phyloP scores from a whole-genome alignment of 2,888 invertebrate genomes.

The Plemyria rubiginata region DNA sequence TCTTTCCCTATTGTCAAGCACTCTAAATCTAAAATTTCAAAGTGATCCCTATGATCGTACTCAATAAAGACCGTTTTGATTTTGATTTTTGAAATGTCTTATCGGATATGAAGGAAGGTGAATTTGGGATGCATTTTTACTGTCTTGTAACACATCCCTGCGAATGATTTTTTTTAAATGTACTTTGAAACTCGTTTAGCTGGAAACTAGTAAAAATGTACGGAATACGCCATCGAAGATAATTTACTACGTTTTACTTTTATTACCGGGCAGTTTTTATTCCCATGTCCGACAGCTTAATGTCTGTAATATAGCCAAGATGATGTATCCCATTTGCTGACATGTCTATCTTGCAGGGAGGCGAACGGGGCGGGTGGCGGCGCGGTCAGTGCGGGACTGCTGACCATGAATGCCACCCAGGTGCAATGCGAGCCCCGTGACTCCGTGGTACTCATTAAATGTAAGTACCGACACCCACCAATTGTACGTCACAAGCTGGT shows the following conservation, averaged over 20 bases:
- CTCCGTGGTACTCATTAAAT: conserved; percentile 90
- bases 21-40: no score
- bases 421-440: conserved; percentile 89
- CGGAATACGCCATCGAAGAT: background rate
- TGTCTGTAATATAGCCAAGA: background rate
- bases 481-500: conserved; percentile 13
- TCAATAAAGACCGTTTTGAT: no score
- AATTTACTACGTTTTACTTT: background rate
- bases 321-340: conserved; percentile 15
- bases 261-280: conserved; percentile 1
- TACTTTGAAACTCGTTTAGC: no score
- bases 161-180: no score
- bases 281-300: background rate
- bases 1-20: background rate
- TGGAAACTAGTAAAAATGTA: background rate
- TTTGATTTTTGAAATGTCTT: no score
- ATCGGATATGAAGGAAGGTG: no score
- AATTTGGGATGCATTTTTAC: no score
- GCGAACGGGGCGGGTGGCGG: conserved; percentile 81
- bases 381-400: conserved; percentile 80
- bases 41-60: no score
- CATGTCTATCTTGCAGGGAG: conserved; percentile 64
- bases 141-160: no score
- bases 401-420: conserved; percentile 85
- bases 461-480: conserved; percentile 78